Evolutionary conservation across 2,113 vertebrate genomes (phyloP), one percentile per base, ranked within the genome.

Genomic region (Chaetura pelagica): DNA sequence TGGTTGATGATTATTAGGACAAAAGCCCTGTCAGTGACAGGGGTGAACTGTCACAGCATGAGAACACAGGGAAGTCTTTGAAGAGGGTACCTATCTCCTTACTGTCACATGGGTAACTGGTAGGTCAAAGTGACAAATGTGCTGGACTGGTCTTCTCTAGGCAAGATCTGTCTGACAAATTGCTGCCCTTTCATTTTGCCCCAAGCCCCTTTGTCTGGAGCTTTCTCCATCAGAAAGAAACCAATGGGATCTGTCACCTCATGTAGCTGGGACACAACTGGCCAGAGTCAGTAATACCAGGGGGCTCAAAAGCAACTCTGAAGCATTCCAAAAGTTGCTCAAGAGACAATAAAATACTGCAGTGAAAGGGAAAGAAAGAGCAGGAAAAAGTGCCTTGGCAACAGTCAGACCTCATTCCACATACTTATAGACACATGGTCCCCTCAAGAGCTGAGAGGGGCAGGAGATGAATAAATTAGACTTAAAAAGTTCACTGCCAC

Each of bases 241-340:
- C 46, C 46, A 48, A 48, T 2, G 3, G 15, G 22, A 44, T 32
- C 27, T 14, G 32, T 26, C 51, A 49, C 30, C 21, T 84, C 30
- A 27, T 5, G 2, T 12, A 84, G 63, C 74, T 34, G 67, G n/a
- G 32, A 29, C 7, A 7, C 38, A 81, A 7, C 21, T 49, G 18
- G 30, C 34, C 30, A 54, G 19, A 15, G 11, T 26, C 74, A 68
- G 27, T 32, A 59, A 30, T 7, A 51, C 13, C 0, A 0, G 2
- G 10, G 7, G 68, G 23, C 32, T 85, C 66, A 69, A 38, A 52
- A 2, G 1, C 24, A 72, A 73, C 48, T 51, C 40, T 42, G 40
- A 42, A 42, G 40, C 40, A 42, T 14, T 42, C 40, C 46, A 52
- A 24, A 48, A 62, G 35, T 46, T 51, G 35, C 42, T 69, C 48